phyloP scores from a whole-genome alignment of 2,113 vertebrate species.

The Collichthys lucidus region DNA sequence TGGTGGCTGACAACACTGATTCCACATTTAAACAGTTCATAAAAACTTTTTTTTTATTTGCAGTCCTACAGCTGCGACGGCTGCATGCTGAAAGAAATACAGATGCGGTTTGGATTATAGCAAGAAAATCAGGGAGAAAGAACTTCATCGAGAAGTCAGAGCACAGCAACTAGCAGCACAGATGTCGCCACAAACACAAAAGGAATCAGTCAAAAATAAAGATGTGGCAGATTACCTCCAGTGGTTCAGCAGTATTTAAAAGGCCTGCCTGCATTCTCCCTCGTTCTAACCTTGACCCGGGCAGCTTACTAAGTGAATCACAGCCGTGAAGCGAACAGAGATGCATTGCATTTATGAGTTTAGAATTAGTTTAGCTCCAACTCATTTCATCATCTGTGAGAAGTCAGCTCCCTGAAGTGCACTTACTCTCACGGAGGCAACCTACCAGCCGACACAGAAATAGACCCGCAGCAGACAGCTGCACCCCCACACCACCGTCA shows the following conservation, averaged over 20 bases:
- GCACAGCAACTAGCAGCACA: neutral
- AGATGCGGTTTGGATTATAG: neutral
- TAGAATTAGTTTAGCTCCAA: conserved; percentile 67
- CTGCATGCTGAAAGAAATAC: no score
- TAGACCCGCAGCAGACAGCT: conserved; percentile 37
- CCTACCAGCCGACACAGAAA: conserved; percentile 35
- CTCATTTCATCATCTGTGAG: conserved; percentile 64
- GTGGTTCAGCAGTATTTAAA: conserved; percentile 5
- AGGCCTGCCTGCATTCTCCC: neutral
- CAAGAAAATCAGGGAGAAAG: neutral
- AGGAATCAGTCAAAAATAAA: conserved; percentile 6
- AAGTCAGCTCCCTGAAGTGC: conserved; percentile 54
- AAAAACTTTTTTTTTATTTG: neutral
- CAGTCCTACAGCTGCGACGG: neutral
- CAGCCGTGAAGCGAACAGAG: conserved; percentile 35
- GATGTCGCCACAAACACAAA: neutral
- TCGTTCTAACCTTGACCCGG: conserved; percentile 29
- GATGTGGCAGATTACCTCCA: neutral
- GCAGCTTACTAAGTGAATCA: conserved; percentile 46
- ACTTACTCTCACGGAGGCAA: conserved; percentile 38
- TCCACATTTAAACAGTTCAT: neutral
- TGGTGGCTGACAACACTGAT: neutral
- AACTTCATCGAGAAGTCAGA: neutral
- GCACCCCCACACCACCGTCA: no score
- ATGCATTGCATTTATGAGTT: conserved; percentile 45